Base-by-base conservation (phyloP, 2,888 invertebrate genomes). In the Melanotus villosus region DNA sequence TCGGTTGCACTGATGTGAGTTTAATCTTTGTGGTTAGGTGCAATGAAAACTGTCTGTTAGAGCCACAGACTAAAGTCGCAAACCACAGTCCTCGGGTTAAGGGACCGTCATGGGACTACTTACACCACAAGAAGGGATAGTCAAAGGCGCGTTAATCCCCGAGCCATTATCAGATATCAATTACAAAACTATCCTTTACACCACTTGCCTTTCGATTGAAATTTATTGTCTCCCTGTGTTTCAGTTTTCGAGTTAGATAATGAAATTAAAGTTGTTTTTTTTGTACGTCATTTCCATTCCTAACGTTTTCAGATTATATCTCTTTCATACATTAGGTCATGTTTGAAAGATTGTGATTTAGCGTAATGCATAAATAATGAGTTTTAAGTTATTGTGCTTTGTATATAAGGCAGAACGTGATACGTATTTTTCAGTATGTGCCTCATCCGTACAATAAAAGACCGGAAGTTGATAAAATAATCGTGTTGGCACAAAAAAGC, bases 391-490 rank as follows among this genome's bases (percentile, higher is more conserved):
- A 52, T 52, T 32, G 16, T 52, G 52, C 52, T 10, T 30, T 52
- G 52, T 52, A 52, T 52, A 32, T 52, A 26, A 52, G 30, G 52
- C 26, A 52, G 52, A 52, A 52, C 52, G 52, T 32, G 52, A 52
- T 52, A 52, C 32, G 52, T 52, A 21, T 47, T 6, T 52, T 52
- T 52, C 52, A 52, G 16, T 52, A 26, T 34, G 32, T 26, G 16
- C 32, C 30, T 18, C 47, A 26, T 47, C 52, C 16, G 32, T 26
- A 58, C 52, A 70, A 54, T 62, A 70, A 70, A 65, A 62, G 30
- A 65, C 43, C 65, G 70, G 70, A 70, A 70, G 65, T 65, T 65
- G 70, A 70, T 70, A 70, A 70, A 70, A 63, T 70, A 65, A 70
- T 70, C 70, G 50, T 65, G 65, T 64, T 63, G 59, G 54, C 64